Conservation (phyloP, 2,113 vertebrate genomes). For the Vireo altiloquus region DNA sequence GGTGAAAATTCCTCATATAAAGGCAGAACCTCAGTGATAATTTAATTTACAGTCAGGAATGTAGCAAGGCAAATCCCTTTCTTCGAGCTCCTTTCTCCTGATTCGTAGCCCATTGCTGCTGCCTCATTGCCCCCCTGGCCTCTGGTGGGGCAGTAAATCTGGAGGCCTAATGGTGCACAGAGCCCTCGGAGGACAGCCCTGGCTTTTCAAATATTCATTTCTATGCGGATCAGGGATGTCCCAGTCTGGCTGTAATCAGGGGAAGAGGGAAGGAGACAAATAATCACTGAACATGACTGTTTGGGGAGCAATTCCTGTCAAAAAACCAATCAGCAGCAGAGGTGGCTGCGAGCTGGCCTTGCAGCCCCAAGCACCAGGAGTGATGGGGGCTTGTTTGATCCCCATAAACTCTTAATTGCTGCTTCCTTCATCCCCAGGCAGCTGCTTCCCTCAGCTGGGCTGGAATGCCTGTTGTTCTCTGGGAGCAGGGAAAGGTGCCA, state of each 20-base stretch:
- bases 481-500: neutral
- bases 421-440: slow-evolving; percentile 18
- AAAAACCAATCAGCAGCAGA: slow-evolving; percentile 24
- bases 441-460: neutral
- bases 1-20: neutral
- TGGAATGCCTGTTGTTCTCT: slow-evolving; percentile 7
- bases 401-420: slow-evolving; percentile 19
- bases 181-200: slow-evolving; percentile 25
- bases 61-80: neutral
- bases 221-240: slow-evolving; percentile 63
- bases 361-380: slow-evolving; percentile 9
- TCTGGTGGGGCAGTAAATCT: slow-evolving; percentile 47
- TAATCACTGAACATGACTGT: slow-evolving; percentile 44
- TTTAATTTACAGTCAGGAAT: neutral
- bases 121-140: slow-evolving; percentile 11
- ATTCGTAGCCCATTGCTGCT: neutral
- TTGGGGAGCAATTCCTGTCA: slow-evolving; percentile 54
- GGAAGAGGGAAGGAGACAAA: slow-evolving; percentile 46
- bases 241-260: slow-evolving; percentile 46
- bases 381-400: slow-evolving; percentile 5
- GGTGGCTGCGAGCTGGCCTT: slow-evolving; percentile 2
- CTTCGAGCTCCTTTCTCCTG: neutral
- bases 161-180: slow-evolving; percentile 29
- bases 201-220: slow-evolving; percentile 62
- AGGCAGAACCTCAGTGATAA: neutral